Evolutionary conservation across 2,888 invertebrate genomes (phyloP).

Genomic region (Drosophila limbata): DNA sequence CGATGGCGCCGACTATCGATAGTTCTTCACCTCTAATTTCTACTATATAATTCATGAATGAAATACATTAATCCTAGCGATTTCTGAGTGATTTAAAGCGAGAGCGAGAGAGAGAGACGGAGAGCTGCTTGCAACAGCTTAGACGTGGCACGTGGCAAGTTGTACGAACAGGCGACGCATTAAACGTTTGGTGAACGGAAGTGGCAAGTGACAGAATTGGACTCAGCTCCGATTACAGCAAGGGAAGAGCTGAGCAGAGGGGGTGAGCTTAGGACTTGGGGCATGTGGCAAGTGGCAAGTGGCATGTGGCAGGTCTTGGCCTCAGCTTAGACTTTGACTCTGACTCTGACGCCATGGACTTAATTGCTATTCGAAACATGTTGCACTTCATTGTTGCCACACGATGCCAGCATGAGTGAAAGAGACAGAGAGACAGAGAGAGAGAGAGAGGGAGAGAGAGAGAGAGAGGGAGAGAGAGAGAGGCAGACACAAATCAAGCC

Average conservation of each 20-base stretch:
- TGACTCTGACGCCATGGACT: constrained; percentile 36
- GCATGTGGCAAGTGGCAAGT: not conserved
- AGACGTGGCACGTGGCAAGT: constrained; percentile 44
- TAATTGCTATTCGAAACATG: constrained; percentile 78
- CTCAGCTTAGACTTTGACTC: constrained; percentile 13
- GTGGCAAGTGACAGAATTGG: constrained; percentile 24
- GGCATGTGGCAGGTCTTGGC: constrained; percentile 25
- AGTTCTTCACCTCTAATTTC: no score
- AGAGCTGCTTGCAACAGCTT: constrained; percentile 25
- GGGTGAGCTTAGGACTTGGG: not conserved
- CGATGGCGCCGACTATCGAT: no score
- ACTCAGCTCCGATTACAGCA: not conserved
- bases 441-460: not conserved
- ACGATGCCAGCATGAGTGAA: constrained; percentile 44
- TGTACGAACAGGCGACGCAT: not conserved
- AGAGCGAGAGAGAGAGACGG: not conserved
- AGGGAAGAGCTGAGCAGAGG: not conserved
- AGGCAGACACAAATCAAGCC: constrained; percentile 24
- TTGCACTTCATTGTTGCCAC: constrained; percentile 70
- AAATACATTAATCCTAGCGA: no score
- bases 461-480: not conserved
- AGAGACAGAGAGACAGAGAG: not conserved
- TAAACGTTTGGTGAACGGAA: constrained; percentile 2
- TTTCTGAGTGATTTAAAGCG: not conserved
- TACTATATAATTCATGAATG: no score